Evolutionary conservation across 2,888 invertebrate species (phyloP), one percentile per base, ranked within the genome.

Genomic region (Cheilosia scutellata): DNA sequence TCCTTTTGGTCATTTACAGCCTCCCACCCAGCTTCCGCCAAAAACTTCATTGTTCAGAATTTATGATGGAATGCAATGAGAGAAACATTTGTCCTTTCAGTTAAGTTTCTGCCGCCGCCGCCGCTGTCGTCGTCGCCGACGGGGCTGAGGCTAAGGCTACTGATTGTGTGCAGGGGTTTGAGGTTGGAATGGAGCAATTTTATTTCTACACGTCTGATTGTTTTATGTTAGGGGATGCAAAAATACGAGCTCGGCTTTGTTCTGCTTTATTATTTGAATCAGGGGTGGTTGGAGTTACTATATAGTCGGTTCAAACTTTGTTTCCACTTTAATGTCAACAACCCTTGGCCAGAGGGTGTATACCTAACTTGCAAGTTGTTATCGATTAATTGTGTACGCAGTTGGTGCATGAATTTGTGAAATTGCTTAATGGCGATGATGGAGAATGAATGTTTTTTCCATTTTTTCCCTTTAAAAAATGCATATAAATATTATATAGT

Each of bases 41-140:
- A 62, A 77, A 83, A 78, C 49, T 78, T 57, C 62, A 68, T 84
- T 70, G 74, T 84, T 60, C 25, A 70, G 47, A 75, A 65, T 80
- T 80, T 75, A 84, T 84, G 84, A 84, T 80, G 75, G 63, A 84
- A 83, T 68, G 78, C 63, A 57, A 55, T 62, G 60, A 27, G 72
- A 62, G 47, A 72, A 44, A 83, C 62, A 44, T 49, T 78, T 68
- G 66, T 78, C 72, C 42, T 55, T 40, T 51, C 4, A 13, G 51
- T 27, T 51, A 27, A 51, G 51, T 25, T 51, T 27, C 51, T 13
- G 27, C 51, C 25, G 51, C 51, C 4, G 49, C 20, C 20, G 49
- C 44, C 16, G 44, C 16, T 9, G 42, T 9, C 6, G 47, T 9
- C 7, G 47, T 20, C 16, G 25, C 16, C 16, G 9, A 20, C 11